phyloP scores from a whole-genome alignment of 2,888 invertebrate species.

The Macaria liturata region DNA sequence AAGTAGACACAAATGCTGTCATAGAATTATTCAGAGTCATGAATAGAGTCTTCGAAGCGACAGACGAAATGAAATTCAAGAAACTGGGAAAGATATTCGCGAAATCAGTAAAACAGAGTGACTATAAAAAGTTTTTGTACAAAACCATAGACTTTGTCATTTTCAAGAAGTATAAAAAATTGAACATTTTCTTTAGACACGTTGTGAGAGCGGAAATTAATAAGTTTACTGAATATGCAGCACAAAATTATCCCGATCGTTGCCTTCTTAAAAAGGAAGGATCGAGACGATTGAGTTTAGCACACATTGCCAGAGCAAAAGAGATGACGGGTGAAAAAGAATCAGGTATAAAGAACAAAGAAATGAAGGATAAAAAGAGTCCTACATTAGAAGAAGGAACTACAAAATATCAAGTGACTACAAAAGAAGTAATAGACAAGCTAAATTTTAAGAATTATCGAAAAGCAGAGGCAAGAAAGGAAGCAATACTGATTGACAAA shows the following conservation, averaged over 20 bases:
- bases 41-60: conserved; percentile 11
- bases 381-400: too few species aligned
- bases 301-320: not conserved
- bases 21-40: conserved; percentile 13
- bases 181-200: conserved; percentile 3
- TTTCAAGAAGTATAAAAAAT: conserved; percentile 11
- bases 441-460: too few species aligned
- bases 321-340: not conserved
- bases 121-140: conserved; percentile 16
- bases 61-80: conserved; percentile 13
- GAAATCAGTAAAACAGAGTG: conserved; percentile 9
- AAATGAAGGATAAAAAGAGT: too few species aligned
- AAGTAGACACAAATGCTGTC: conserved; percentile 4
- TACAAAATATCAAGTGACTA: too few species aligned
- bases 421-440: too few species aligned
- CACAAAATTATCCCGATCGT: not conserved
- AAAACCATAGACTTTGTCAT: conserved; percentile 20
- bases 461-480: too few species aligned
- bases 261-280: not conserved
- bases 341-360: too few species aligned
- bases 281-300: not conserved
- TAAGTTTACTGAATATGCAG: conserved; percentile 8
- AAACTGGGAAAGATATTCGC: conserved; percentile 17
- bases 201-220: conserved; percentile 9
- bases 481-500: too few species aligned